Conservation (phyloP, 2,888 invertebrate genomes). For the Eupsilia transversa region DNA sequence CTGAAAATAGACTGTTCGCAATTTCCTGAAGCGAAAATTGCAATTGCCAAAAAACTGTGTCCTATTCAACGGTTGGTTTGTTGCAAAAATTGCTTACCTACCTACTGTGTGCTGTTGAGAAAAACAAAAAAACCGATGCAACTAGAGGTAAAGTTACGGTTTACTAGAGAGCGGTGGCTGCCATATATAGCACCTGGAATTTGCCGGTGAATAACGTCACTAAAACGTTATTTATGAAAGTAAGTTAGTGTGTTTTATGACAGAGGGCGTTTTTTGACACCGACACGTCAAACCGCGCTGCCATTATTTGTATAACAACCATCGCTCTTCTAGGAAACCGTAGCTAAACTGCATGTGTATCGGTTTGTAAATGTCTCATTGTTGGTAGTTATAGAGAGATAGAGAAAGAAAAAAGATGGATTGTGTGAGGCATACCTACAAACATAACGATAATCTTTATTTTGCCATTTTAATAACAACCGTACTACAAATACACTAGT, state of each 20-base stretch:
- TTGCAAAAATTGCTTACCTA: not conserved
- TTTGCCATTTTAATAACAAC: too few relatives aligned
- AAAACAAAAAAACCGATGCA: not conserved
- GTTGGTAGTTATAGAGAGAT: not conserved
- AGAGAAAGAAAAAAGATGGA: not conserved
- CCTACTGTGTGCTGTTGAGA: not conserved
- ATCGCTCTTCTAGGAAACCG: not conserved
- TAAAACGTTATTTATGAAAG: not conserved
- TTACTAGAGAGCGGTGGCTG: not conserved
- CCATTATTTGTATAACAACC: not conserved
- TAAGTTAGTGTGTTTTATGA: not conserved
- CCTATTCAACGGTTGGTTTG: not conserved
- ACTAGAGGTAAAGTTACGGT: not conserved
- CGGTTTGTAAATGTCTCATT: not conserved
- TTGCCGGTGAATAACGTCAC: not conserved
- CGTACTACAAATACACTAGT: too few relatives aligned
- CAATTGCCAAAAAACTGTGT: constrained; percentile 12
- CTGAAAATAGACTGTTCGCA: constrained; percentile 16
- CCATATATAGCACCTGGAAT: not conserved
- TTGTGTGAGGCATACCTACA: too few relatives aligned
- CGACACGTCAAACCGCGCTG: not conserved
- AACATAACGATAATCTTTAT: not conserved
- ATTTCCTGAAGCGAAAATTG: constrained; percentile 19
- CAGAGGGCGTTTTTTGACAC: not conserved
- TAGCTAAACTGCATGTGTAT: not conserved